phyloP scores from a whole-genome alignment of 30 jellyfish, hydroid and myxozoan genomes.

The Mastigias papua region DNA sequence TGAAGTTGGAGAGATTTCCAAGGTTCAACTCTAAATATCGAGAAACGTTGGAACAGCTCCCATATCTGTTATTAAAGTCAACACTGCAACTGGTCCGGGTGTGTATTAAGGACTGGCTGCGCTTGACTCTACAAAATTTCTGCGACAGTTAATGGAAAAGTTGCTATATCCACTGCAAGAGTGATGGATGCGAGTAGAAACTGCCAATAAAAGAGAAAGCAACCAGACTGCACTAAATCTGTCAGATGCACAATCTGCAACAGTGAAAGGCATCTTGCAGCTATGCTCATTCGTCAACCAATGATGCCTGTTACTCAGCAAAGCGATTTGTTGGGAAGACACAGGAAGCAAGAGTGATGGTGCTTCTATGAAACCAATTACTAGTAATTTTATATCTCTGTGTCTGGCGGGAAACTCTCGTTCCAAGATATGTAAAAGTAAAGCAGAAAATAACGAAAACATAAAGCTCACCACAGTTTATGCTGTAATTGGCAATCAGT shows the following conservation, averaged over 20 bases:
- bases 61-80: slow-evolving; percentile 11
- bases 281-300: slow-evolving; percentile 25
- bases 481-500: slow-evolving; percentile 26
- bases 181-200: slow-evolving; percentile 42
- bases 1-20: slow-evolving; percentile 36
- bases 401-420: slow-evolving; percentile 41
- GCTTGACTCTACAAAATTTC: slow-evolving; percentile 29
- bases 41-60: slow-evolving; percentile 17
- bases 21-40: slow-evolving; percentile 21
- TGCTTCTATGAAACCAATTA: slow-evolving; percentile 5
- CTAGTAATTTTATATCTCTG: slow-evolving; percentile 31
- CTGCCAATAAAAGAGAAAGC: slow-evolving; percentile 10
- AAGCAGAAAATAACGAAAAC: slow-evolving; percentile 17
- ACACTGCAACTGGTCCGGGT: slow-evolving; percentile 24
- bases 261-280: slow-evolving; percentile 39
- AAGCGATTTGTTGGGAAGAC: slow-evolving; percentile 41
- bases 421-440: slow-evolving; percentile 42
- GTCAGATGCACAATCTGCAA: slow-evolving; percentile 27
- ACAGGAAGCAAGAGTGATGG: background rate
- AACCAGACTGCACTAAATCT: slow-evolving; percentile 7
- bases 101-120: slow-evolving; percentile 27
- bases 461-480: slow-evolving; percentile 15
- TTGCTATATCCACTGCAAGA: slow-evolving; percentile 49
- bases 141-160: slow-evolving; percentile 18
- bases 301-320: slow-evolving; percentile 9